Percentiles rank a stretch among this genome's conserved stretches.
phyloP scores from a whole-genome alignment of 92 coral and sea anemone genomes.

The Palythoa grandis region DNA sequence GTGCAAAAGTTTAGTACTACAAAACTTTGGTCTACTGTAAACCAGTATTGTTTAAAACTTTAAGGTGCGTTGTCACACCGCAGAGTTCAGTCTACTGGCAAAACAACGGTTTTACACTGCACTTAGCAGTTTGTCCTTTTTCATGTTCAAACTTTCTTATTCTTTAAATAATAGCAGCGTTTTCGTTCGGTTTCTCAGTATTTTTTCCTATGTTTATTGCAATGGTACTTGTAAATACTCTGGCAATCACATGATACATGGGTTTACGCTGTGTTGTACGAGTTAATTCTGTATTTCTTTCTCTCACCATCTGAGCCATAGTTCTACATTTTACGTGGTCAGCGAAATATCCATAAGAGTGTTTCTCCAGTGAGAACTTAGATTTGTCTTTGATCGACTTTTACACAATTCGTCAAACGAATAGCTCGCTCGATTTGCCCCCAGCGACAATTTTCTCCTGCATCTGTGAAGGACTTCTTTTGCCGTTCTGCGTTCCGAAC shows the following conservation, averaged over 20 bases:
- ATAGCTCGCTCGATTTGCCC: conserved; percentile 36
- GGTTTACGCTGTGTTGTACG: not conserved
- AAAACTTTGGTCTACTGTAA: too few relatives aligned
- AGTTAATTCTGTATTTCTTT: too few relatives aligned
- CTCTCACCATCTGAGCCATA: not conserved
- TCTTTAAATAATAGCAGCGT: too few relatives aligned
- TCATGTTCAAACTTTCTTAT: too few relatives aligned
- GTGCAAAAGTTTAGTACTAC: too few relatives aligned
- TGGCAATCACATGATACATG: not conserved
- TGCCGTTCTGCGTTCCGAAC: conserved; percentile 48
- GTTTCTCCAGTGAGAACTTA: conserved; percentile 32
- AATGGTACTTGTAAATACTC: not conserved
- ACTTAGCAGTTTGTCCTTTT: too few relatives aligned
- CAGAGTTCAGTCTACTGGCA: too few relatives aligned
- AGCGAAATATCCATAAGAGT: conserved; percentile 38
- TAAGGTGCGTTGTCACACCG: too few relatives aligned
- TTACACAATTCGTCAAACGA: conserved; percentile 29
- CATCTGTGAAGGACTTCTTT: conserved; percentile 68
- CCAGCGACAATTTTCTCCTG: conserved; percentile 61
- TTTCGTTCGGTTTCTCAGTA: too few relatives aligned
- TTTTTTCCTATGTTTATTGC: too few relatives aligned
- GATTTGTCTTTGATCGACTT: conserved; percentile 11
- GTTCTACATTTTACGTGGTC: not conserved
- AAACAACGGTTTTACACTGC: too few relatives aligned
- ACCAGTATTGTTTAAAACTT: too few relatives aligned